phyloP scores from a whole-genome alignment of 2,888 invertebrate species.

The Odontomyia ornata region DNA sequence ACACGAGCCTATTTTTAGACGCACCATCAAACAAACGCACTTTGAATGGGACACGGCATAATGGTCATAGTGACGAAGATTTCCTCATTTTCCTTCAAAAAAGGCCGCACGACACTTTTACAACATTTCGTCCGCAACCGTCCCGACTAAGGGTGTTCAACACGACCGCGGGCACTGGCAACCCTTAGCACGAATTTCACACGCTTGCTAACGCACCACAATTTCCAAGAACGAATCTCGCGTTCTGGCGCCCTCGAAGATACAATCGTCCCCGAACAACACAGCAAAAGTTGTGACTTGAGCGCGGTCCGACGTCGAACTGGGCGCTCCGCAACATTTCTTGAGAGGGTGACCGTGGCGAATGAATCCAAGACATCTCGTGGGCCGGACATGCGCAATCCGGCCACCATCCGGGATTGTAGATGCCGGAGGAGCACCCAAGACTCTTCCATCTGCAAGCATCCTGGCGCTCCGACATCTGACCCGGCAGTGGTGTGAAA shows the following conservation, averaged over 20 bases:
- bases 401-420: not conserved
- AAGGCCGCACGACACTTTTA: not conserved
- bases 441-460: conserved; percentile 11
- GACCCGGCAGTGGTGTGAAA: not conserved
- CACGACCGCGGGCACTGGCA: conserved; percentile 6
- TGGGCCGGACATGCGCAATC: conserved; percentile 29
- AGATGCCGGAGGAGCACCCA: not conserved
- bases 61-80: conserved; percentile 5
- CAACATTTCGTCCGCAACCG: not conserved
- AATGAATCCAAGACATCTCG: conserved; percentile 10
- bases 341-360: not conserved
- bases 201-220: conserved; percentile 3
- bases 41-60: not conserved
- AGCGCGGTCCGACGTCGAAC: conserved; percentile 31
- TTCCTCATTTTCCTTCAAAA: conserved; percentile 31
- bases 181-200: not conserved
- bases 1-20: conserved; percentile 34
- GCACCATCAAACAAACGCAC: conserved; percentile 10
- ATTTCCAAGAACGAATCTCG: not conserved
- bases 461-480: not conserved
- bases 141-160: not conserved
- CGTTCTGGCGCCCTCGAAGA: not conserved
- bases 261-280: not conserved
- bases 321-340: conserved; percentile 26
- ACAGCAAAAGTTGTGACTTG: not conserved